These are phyloP conservation scores for Thripadectes ignobilis DNA, from an alignment of 2,797 vertebrate species.

Conservation along the genomic window DNA sequence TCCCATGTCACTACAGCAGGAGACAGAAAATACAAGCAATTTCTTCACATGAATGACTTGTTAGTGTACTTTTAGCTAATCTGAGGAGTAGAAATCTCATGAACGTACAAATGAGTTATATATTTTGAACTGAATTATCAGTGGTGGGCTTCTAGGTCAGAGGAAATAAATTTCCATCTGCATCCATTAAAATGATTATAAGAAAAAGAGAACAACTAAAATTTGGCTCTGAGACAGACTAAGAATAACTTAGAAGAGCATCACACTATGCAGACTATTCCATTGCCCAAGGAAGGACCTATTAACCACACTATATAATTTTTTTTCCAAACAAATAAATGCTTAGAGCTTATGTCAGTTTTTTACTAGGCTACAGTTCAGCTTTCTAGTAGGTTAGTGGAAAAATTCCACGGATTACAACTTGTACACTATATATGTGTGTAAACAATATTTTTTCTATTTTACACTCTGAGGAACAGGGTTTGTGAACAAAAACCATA, in stretches of 20 bases:
- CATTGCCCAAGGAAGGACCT: background rate
- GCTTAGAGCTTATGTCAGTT: background rate
- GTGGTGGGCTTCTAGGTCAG: background rate
- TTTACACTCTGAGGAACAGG: background rate
- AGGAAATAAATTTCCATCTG: background rate
- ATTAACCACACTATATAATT: background rate
- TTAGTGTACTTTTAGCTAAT: background rate
- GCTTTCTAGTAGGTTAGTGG: background rate
- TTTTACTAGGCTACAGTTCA: background rate
- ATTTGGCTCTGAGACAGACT: background rate
- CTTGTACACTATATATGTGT: accelerated
- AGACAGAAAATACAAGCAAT: background rate
- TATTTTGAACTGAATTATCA: background rate
- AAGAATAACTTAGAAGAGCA: background rate
- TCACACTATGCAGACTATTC: background rate
- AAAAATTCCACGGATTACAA: background rate
- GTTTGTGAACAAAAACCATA: background rate
- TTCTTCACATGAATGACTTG: background rate
- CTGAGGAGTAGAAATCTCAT: background rate
- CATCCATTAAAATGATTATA: background rate
- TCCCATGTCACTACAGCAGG: background rate
- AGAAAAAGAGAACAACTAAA: background rate
- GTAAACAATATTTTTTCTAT: background rate
- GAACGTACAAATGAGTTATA: background rate
- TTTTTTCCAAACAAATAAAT: background rate